Percentiles rank a stretch among this genome's conserved stretches.
Conservation (phyloP, 2,113 vertebrate species). For the human region DNA sequence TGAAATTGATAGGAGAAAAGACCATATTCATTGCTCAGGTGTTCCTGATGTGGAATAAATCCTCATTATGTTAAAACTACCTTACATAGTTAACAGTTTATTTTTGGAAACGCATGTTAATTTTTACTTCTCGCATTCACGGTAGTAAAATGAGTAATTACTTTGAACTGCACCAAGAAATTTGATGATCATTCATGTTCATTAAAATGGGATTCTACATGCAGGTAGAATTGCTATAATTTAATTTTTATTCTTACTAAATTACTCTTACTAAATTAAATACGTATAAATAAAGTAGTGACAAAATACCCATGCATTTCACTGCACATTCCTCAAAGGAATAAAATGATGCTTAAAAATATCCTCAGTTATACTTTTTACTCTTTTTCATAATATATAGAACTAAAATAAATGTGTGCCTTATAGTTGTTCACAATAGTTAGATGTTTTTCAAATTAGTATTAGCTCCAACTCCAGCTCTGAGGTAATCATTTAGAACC, state of each 20-base stretch:
- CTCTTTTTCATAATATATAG: neutral
- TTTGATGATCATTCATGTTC: neutral
- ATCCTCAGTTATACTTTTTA: neutral
- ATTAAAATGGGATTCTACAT: neutral
- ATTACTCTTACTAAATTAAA: neutral
- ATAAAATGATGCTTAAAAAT: neutral
- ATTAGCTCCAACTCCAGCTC: neutral
- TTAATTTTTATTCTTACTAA: neutral
- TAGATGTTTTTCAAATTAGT: neutral
- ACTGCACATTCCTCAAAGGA: neutral
- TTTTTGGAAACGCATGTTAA: neutral
- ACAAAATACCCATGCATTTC: neutral
- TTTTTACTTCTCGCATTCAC: neutral
- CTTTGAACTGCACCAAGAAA: neutral
- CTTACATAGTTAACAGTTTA: neutral
- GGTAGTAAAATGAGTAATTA: neutral
- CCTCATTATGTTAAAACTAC: neutral
- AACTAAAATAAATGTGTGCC: neutral
- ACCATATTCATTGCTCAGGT: neutral
- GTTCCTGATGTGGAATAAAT: neutral
- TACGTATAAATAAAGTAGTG: neutral
- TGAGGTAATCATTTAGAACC: neutral
- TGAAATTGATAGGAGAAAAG: neutral
- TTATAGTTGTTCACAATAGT: neutral
- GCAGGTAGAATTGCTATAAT: neutral